Conservation (phyloP, 2,797 vertebrate species). For the Micrastur ruficollis region DNA sequence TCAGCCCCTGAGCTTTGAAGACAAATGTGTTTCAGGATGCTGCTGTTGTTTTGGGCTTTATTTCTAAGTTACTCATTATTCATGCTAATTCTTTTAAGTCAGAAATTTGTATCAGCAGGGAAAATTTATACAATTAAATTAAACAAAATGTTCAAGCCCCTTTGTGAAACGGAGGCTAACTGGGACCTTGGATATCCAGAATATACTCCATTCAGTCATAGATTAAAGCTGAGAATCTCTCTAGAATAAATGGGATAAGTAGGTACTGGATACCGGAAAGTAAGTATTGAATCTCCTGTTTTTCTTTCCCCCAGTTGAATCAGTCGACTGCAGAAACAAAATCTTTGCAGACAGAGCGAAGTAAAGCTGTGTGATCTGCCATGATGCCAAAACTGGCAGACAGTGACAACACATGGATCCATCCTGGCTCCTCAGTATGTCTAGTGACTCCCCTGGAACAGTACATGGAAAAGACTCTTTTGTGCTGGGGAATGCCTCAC, state of each 20-base stretch:
- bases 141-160: rapidly evolving
- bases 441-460: slow-evolving; percentile 9
- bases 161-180: not conserved
- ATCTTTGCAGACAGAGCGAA: not conserved
- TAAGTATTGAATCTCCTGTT: not conserved
- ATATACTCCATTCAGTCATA: not conserved
- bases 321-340: slow-evolving; percentile 5
- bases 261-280: not conserved
- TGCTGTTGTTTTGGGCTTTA: not conserved
- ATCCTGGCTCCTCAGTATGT: not conserved
- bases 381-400: not conserved
- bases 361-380: not conserved
- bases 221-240: not conserved
- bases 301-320: not conserved
- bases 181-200: not conserved
- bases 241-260: not conserved
- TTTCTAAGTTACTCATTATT: not conserved
- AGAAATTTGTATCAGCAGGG: not conserved
- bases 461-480: not conserved
- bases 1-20: not conserved
- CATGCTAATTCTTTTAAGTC: not conserved
- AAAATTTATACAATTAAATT: not conserved
- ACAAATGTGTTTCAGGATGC: not conserved
- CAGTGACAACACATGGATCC: not conserved
- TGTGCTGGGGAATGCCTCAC: not conserved